A percentile compares a stretch with the other conserved stretches of the same genome.
These are phyloP conservation scores for Ochotona curzoniae DNA, from an alignment of 2,113 vertebrate species.

Conservation along the genomic window DNA sequence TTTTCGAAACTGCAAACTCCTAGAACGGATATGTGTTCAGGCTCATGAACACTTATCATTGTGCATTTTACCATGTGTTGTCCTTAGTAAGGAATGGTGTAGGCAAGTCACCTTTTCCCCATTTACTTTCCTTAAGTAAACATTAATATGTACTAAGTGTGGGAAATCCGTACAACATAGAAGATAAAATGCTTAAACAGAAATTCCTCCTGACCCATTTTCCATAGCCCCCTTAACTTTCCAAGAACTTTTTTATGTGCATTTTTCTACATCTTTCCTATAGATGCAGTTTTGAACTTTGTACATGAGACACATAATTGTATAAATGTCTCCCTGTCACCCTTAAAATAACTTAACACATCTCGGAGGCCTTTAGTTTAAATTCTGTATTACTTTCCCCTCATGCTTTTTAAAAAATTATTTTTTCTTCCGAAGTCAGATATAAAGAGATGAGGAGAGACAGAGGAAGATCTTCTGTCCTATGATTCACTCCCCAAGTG, in stretches of 20 bases:
- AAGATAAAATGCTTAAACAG: background rate
- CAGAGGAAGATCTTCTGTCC: too few species aligned
- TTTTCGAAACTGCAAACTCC: background rate
- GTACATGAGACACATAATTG: conserved; percentile 20
- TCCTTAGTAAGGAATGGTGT: background rate
- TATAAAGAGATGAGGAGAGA: too few species aligned
- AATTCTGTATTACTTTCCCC: background rate
- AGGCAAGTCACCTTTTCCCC: conserved; percentile 8
- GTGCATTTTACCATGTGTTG: background rate
- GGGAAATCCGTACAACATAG: background rate
- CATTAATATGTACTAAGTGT: background rate
- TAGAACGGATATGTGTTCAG: background rate
- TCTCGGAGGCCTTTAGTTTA: background rate
- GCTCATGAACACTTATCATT: background rate
- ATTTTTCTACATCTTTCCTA: background rate
- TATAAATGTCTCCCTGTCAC: background rate
- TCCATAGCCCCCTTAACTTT: background rate
- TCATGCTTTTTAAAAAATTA: too few species aligned
- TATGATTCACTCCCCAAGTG: too few species aligned
- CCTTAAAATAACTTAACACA: background rate
- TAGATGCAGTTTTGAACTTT: background rate
- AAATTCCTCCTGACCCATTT: background rate
- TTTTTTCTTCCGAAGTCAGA: too few species aligned
- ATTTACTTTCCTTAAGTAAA: conserved; percentile 31
- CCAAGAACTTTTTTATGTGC: background rate